These are phyloP conservation scores for Scaptomyza flava DNA, from an alignment of 2,888 invertebrate species.

Conservation along the genomic window DNA sequence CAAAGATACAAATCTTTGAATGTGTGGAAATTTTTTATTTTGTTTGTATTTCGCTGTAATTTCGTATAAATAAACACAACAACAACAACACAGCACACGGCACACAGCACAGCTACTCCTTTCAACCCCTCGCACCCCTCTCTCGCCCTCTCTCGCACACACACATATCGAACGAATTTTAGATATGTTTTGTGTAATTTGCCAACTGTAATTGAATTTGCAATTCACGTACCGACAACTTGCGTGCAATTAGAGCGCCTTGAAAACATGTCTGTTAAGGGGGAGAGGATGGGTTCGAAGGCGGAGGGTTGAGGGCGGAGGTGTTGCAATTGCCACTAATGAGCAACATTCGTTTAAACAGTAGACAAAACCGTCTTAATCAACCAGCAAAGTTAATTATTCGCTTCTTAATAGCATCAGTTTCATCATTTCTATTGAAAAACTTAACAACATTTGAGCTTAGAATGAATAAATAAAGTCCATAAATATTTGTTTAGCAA, in stretches of 20 bases:
- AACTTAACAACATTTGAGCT: not conserved
- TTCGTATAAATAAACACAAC: conserved; percentile 72
- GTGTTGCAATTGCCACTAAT: conserved; percentile 30
- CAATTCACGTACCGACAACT: conserved; percentile 51
- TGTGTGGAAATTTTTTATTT: conserved; percentile 70
- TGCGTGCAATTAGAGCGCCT: conserved; percentile 61
- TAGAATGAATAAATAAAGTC: not conserved
- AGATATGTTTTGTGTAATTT: conserved; percentile 52
- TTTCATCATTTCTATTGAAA: not conserved
- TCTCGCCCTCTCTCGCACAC: not conserved
- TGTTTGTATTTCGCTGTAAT: conserved; percentile 63
- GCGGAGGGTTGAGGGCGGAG: not conserved
- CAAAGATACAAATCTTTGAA: conserved; percentile 67
- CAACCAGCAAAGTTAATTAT: conserved; percentile 10
- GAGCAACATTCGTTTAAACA: conserved; percentile 17
- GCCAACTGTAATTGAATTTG: conserved; percentile 60
- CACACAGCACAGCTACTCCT: conserved; percentile 3
- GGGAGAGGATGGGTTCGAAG: not conserved
- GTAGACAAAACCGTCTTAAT: not conserved
- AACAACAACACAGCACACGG: conserved; percentile 15
- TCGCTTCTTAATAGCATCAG: not conserved
- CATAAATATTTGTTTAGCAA: conserved; percentile 1
- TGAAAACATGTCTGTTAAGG: conserved; percentile 36
- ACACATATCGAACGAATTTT: conserved; percentile 31
- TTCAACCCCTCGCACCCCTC: not conserved